Evolutionary conservation across 1,140 invertebrate species (phyloP), one percentile per base, ranked within the genome.

Genomic region (Vanessa tameamea): DNA sequence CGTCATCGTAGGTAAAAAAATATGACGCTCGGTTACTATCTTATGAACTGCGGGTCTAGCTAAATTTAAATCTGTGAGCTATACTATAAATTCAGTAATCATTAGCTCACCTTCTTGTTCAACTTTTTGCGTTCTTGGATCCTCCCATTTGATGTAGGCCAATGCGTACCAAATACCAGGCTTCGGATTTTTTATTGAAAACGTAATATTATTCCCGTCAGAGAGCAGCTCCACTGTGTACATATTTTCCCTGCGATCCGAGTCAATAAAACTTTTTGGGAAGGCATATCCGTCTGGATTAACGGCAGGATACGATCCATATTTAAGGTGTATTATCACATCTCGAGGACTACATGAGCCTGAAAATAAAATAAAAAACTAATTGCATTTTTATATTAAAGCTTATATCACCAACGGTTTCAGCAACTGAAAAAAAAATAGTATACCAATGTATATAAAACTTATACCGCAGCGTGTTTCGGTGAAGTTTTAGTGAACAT

Each of bases 81-180:
- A 4, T 51, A 51, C 48, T 55, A 16, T 23, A 20, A 55, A 16
- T 11, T 8, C n/a, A 51, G 14, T 1, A 51, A 55, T 55, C n/a
- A 13, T 31, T 57, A 68, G 83, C 78, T 79, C 87, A 96, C 96
- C 96, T 94, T 96, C 94, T 78, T 96, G 96, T 76, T 94, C 94
- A 77, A 96, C 96, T 78, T 94, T 94, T 73, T 95, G 94, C 37
- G 93, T 93, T 78, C 95, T 94, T 9, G 96, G 96, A 93, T 96
- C 95, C 26, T 94, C 93, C 95, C 95, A 96, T 43, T 95, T 94
- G 71, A 96, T 92, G 89, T 97, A 97, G 8, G 95, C 95, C 47
- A 96, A 94, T 1, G 95, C 95, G 91, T 96, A 97, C 96, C 97
- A 98, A 79, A 95, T 95, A 3, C 97, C 97, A 0, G 96, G 94